Evolutionary conservation across 2,797 vertebrate genomes (phyloP), one percentile per base, ranked within the genome.

Genomic region (Tangara arthus): DNA sequence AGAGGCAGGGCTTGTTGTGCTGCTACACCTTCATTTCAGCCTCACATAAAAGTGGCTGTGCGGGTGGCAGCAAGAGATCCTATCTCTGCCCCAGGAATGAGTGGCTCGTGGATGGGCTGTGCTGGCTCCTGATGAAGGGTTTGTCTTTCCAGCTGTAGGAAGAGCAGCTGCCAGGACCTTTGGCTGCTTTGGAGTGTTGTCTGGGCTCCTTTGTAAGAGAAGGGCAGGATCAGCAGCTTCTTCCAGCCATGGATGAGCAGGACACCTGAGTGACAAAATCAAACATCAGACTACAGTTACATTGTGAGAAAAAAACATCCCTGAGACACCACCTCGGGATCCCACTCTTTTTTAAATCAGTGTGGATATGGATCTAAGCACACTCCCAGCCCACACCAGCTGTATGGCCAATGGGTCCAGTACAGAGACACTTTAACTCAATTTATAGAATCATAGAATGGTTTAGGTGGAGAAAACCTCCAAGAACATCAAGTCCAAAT

Each of bases 1-100:
- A 52, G 8, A 30, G 81, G 72, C 42, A 89, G 87, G 77, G 66
- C 87, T 93, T 60, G 82, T 87, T 87, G 76, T 88, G 70, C 56
- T 69, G 94, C 88, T 21, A 71, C 90, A 52, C 79, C 77, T 32
- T 44, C 9, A 0, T 47, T 89, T 53, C 49, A 65, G 66, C 53
- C 81, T 87, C n/a, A 8, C 37, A 22, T 11, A 50, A 34, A 22
- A 0, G 41, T 14, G 73, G 20, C 59, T 4, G 6, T 8, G 14
- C 1, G 16, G 55, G 73, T 46, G 82, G 69, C 42, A 30, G 59
- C 0, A 0, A 52, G 3, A 70, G 90, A 83, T 89, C n/a, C 76
- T n/a, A 75, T 65, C 78, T 70, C n/a, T 84, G 81, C 22, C 68
- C 2, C 4, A 39, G 57, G 11, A 73, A 81, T 4, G 52, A 35